Evolutionary conservation across 2,888 invertebrate species (phyloP).

Genomic region (Perizoma affinitatum): DNA sequence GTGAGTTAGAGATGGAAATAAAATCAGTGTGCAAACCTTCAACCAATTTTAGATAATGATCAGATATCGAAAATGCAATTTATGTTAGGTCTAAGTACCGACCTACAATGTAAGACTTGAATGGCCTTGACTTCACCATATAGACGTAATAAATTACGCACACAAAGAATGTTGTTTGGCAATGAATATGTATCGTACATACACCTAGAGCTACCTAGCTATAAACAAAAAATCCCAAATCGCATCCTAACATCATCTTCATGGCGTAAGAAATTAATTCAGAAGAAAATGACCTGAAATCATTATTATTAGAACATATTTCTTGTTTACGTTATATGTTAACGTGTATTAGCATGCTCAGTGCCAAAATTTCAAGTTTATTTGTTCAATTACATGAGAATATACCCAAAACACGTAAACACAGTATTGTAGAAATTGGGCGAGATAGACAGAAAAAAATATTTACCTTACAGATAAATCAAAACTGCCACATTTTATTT

Average conservation of each 20-base stretch:
- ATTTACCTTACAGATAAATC: conserved; percentile 25
- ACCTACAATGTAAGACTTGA: background rate
- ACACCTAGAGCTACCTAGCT: too few relatives aligned
- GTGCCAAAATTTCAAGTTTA: conserved; percentile 2
- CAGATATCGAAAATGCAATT: too few relatives aligned
- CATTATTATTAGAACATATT: background rate
- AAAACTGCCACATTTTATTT: conserved; percentile 24
- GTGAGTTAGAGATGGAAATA: background rate
- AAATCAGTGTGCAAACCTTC: background rate
- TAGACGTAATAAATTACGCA: background rate
- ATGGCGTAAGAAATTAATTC: too few relatives aligned
- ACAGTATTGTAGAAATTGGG: conserved; percentile 5
- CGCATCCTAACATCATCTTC: background rate
- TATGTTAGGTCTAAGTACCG: too few relatives aligned
- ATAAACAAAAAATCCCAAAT: background rate
- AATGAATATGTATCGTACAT: background rate
- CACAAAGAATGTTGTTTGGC: background rate
- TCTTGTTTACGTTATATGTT: background rate
- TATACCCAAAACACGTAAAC: conserved; percentile 12
- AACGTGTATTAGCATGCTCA: background rate
- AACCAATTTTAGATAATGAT: too few relatives aligned
- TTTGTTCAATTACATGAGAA: conserved; percentile 2
- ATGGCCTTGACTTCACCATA: background rate
- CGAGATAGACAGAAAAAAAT: conserved; percentile 7
- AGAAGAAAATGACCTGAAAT: background rate